A percentile compares a stretch with the other conserved stretches of the same genome.
Evolutionary conservation across 2,797 vertebrate species (phyloP).

Genomic region (Urophycis tenuis): DNA sequence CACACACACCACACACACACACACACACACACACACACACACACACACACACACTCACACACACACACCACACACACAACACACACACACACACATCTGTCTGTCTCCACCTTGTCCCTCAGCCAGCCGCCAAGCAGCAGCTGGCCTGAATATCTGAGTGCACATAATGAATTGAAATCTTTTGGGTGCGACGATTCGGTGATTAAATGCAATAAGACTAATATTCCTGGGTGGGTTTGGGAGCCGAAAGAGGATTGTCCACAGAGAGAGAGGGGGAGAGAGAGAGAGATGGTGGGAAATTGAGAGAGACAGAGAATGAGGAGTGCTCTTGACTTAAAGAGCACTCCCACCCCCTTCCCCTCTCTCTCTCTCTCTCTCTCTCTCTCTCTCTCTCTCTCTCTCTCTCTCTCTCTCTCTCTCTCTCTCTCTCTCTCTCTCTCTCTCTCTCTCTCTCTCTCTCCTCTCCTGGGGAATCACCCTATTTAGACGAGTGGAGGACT

Average conservation of each 20-base stretch:
- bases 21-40: slow-evolving; percentile 17
- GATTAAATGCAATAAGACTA: slow-evolving; percentile 87
- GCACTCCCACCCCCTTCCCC: slow-evolving; percentile 22
- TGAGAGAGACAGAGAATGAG: slow-evolving; percentile 6
- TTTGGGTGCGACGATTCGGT: slow-evolving; percentile 72
- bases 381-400: slow-evolving; percentile 1
- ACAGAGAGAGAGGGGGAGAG: slow-evolving; percentile 15
- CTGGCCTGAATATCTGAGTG: slow-evolving; percentile 87
- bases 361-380: slow-evolving; percentile 18
- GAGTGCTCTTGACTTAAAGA: slow-evolving; percentile 49
- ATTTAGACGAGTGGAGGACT: slow-evolving; percentile 52
- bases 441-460: slow-evolving; percentile 7
- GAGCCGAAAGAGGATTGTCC: slow-evolving; percentile 58
- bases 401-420: slow-evolving; percentile 12
- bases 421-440: slow-evolving; percentile 17
- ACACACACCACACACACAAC: slow-evolving; percentile 32
- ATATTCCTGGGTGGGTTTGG: slow-evolving; percentile 80
- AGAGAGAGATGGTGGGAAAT: slow-evolving; percentile 3
- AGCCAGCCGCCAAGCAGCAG: slow-evolving; percentile 82
- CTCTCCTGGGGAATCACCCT: slow-evolving; percentile 45
- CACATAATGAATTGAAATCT: slow-evolving; percentile 83
- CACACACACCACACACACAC: slow-evolving; percentile 25
- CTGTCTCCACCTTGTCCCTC: slow-evolving; percentile 82
- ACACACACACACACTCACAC: slow-evolving; percentile 33
- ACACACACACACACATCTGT: slow-evolving; percentile 51